These are phyloP conservation scores for Ptychoptera contaminata DNA, from an alignment of 2,888 invertebrate species.

Conservation along the genomic window DNA sequence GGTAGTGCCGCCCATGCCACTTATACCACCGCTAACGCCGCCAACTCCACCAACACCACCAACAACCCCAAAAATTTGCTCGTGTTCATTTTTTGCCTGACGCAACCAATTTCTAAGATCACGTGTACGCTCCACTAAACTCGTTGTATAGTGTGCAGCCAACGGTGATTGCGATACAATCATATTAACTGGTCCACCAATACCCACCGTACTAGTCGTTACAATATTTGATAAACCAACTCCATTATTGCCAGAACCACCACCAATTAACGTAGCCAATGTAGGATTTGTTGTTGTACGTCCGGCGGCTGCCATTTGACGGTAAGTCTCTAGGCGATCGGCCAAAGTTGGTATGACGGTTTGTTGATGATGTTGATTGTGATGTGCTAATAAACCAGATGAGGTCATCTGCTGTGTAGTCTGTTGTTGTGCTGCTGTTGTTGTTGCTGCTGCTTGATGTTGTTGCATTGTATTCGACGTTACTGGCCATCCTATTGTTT, in stretches of 20 bases:
- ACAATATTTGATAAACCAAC: slow-evolving; percentile 29
- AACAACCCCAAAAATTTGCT: slow-evolving; percentile 13
- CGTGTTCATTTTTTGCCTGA: slow-evolving; percentile 34
- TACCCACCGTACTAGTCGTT: slow-evolving; percentile 3
- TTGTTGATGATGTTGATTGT: slow-evolving; percentile 4
- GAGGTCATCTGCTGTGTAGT: slow-evolving; percentile 3
- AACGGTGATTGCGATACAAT: slow-evolving; percentile 28
- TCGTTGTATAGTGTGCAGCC: slow-evolving; percentile 40
- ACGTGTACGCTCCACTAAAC: slow-evolving; percentile 45
- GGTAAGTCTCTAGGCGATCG: slow-evolving; percentile 38
- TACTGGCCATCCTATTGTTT: slow-evolving; percentile 35
- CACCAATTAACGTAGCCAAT: neutral
- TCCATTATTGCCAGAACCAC: neutral
- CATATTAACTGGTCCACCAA: slow-evolving; percentile 19
- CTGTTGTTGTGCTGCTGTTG: slow-evolving; percentile 7
- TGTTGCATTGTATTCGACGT: slow-evolving; percentile 26
- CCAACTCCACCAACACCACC: neutral
- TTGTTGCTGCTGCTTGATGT: slow-evolving; percentile 18
- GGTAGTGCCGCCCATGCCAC: too few relatives aligned
- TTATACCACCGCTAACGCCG: too few relatives aligned
- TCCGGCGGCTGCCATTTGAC: slow-evolving; percentile 34
- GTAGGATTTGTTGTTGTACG: slow-evolving; percentile 28
- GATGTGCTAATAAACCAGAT: slow-evolving; percentile 5
- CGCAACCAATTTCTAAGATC: slow-evolving; percentile 50
- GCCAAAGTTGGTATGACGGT: slow-evolving; percentile 30